Evolutionary conservation across 2,888 invertebrate species (phyloP).

Genomic region (Orchesellides sinensis): DNA sequence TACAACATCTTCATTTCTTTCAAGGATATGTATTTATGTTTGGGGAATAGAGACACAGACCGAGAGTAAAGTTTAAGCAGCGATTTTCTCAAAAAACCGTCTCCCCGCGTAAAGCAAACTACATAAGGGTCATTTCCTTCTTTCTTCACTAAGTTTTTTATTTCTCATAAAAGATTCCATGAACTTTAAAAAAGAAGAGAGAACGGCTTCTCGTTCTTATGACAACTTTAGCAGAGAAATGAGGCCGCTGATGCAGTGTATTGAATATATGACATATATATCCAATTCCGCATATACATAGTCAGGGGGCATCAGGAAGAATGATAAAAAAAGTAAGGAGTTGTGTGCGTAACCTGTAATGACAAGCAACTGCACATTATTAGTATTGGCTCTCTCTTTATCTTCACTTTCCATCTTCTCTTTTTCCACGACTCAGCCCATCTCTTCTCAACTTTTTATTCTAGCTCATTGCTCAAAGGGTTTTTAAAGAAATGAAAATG

Average conservation of each 20-base stretch:
- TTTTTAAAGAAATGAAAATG: slow-evolving; percentile 62
- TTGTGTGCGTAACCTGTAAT: slow-evolving; percentile 24
- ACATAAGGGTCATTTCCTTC: slow-evolving; percentile 43
- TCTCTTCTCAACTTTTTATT: slow-evolving; percentile 33
- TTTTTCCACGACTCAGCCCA: slow-evolving; percentile 4
- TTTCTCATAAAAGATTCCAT: background rate
- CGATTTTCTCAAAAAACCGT: slow-evolving; percentile 1
- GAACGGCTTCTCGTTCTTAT: too few relatives aligned
- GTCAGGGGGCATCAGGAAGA: too few relatives aligned
- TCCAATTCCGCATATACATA: too few relatives aligned
- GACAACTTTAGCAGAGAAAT: background rate
- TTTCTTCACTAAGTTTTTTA: background rate
- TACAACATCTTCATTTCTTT: too few relatives aligned
- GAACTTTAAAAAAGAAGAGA: background rate
- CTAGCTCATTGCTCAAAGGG: slow-evolving; percentile 59
- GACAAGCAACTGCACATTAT: slow-evolving; percentile 7
- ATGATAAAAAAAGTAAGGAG: background rate
- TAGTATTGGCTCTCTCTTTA: slow-evolving; percentile 10
- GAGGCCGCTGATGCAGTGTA: too few relatives aligned
- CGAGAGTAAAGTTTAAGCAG: background rate
- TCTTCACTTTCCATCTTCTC: slow-evolving; percentile 19
- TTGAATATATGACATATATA: too few relatives aligned
- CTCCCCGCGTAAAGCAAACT: slow-evolving; percentile 18
- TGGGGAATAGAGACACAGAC: too few relatives aligned
- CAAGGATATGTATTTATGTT: too few relatives aligned